Conservation (phyloP, 2,113 vertebrate genomes). For the Tichodroma muraria region DNA sequence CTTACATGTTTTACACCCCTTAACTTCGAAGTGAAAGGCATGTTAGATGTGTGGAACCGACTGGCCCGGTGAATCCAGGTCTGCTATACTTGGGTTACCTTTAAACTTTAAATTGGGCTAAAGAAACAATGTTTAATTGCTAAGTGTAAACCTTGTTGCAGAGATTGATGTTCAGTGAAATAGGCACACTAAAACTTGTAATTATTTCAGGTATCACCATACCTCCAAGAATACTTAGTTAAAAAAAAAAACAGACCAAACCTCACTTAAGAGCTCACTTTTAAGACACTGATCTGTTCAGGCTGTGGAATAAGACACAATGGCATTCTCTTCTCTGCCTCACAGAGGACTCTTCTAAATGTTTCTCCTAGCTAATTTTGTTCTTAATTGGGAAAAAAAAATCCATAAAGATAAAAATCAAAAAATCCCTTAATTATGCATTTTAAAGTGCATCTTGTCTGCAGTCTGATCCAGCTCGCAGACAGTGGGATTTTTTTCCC, state of each 20-base stretch:
- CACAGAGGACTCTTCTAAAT: background rate
- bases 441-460: background rate
- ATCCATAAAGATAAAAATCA: background rate
- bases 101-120: background rate
- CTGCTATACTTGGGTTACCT: background rate
- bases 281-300: background rate
- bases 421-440: background rate
- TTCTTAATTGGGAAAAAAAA: background rate
- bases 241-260: background rate
- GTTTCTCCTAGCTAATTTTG: background rate
- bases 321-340: background rate
- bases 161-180: background rate
- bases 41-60: background rate
- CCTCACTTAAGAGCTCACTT: background rate
- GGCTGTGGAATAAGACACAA: background rate
- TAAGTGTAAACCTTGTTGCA: background rate
- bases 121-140: background rate
- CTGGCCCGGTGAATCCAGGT: background rate
- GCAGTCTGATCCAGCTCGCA: background rate
- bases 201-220: background rate
- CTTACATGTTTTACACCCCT: background rate
- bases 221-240: background rate
- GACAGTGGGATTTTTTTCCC: background rate
- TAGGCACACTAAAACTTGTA: background rate
- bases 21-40: background rate